These are phyloP conservation scores for Anthopleura sola DNA, from an alignment of 64 coral and sea anemone genomes.

Conservation along the genomic window DNA sequence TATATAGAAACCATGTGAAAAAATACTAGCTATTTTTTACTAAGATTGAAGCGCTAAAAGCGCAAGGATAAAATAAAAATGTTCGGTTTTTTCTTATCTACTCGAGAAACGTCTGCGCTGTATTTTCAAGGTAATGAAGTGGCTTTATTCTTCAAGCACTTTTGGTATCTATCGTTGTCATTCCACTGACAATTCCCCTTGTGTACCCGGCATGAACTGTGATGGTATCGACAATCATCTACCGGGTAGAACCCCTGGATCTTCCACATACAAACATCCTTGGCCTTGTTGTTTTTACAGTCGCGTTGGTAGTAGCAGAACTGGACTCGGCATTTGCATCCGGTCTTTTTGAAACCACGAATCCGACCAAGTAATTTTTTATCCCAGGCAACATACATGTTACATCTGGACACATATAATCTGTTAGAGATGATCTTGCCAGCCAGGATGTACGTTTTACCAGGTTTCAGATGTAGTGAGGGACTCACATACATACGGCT, in stretches of 20 bases:
- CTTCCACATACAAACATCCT: slow-evolving; percentile 9
- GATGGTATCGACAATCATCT: slow-evolving; percentile 50
- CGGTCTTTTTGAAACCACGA: slow-evolving; percentile 49
- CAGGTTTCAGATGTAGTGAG: slow-evolving; percentile 18
- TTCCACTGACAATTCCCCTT: slow-evolving; percentile 43
- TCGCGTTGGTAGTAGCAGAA: slow-evolving; percentile 24
- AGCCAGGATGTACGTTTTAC: slow-evolving; percentile 40
- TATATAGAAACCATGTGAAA: not conserved
- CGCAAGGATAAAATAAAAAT: not conserved
- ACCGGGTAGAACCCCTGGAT: slow-evolving; percentile 25
- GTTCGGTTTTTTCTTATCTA: no score
- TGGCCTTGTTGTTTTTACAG: not conserved
- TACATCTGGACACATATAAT: slow-evolving; percentile 45
- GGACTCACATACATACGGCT: slow-evolving; percentile 46
- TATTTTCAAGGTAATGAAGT: not conserved
- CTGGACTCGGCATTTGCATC: slow-evolving; percentile 49
- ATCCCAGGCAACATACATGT: slow-evolving; percentile 46
- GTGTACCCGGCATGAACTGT: slow-evolving; percentile 50
- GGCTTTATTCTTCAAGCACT: slow-evolving; percentile 15
- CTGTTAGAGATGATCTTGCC: slow-evolving; percentile 52
- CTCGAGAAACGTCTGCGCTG: not conserved
- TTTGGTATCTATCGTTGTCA: slow-evolving; percentile 27
- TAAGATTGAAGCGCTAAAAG: not conserved
- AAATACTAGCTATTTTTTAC: not conserved
- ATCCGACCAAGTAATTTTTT: slow-evolving; percentile 20